Evolutionary conservation across 2,888 invertebrate species (phyloP), one percentile per base, ranked within the genome.

Genomic region (Drosophila ochracea): DNA sequence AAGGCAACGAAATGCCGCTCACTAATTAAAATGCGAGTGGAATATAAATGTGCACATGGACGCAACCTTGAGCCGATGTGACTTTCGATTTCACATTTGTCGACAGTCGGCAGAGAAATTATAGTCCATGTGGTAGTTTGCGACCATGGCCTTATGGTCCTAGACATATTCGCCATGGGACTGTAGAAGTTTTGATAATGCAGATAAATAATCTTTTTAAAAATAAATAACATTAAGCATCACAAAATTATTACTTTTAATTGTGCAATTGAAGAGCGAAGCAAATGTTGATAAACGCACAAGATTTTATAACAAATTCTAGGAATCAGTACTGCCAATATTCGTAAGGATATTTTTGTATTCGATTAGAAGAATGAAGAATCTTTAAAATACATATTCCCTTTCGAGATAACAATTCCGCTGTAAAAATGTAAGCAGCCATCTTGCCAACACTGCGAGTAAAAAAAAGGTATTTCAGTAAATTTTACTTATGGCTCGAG

Each of bases 11-110:
- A 68, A 59, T 50, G 49, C 31, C 61, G 43, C 61, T 66, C 72
- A 68, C 81, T 89, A 84, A 89, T 89, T 89, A 89, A 89, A 86
- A 89, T 81, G 47, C 49, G 68, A 68, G 52, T 49, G 59, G 21
- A 31, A 63, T 58, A 71, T 66, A 73, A 68, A 82, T 86, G 50
- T 69, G 60, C 33, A 52, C 37, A 53, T 49, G 55, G n/a, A 68
- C 54, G 53, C 39, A 37, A 50, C 80, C 80, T 79, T 78, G 60
- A 61, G 59, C 21, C 37, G 28, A 47, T 47, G 21, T 76, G 57
- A 76, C 76, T 72, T 65, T 39, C 49, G 31, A 47, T 25, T 47
- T 47, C 25, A 25, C 47, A 25, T 25, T 10, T 16, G 54, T 10
- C 60, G 13, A 50, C 66, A 21, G 59, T 35, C 50, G 53, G 55